Evolutionary conservation across 2,113 vertebrate species (phyloP), one percentile per base, ranked within the genome.

Genomic region (Malaclemys terrapin): DNA sequence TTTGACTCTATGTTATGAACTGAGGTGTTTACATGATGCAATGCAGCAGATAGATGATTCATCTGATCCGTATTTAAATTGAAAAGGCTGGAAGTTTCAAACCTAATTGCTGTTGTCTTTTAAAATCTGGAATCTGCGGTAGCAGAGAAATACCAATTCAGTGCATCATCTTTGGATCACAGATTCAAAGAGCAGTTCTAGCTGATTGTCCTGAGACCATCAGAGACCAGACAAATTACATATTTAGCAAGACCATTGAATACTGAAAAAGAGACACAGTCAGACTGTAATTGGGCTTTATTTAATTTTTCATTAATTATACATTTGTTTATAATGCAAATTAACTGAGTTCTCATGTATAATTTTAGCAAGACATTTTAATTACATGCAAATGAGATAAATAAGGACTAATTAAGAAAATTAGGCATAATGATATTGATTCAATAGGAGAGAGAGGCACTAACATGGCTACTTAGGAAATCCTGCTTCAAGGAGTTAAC

Each of bases 391-490:
- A 90, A 92, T 82, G 9, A 94, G 2, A 75, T 57, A 89, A 96
- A 89, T 59, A 85, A 84, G 87, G 69, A 84, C 14, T 88, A 81
- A 96, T 96, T 93, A 83, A 65, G 42, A 92, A 94, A 94, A 95
- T 85, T 78, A 95, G 80, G 38, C 54, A 69, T 85, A 47, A 87
- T 92, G 87, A 50, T 81, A 80, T 42, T 4, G 8, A 84, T 93
- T 93, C 81, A 49, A 20, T 93, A 59, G 38, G 45, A 80, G 24
- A 93, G 72, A 82, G 47, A 87, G 56, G 76, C 19, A 35, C 38
- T 69, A 10, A 25, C 54, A 76, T 52, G 57, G 65, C 82, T 93
- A 50, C 13, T 88, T 83, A 87, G 53, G 81, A 96, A 95, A 94
- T 81, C 47, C 83, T 94, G 59, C 54, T 85, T 9, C 57, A 94